Evolutionary conservation across 2,888 invertebrate species (phyloP).

Genomic region (Uloborus plumipes): DNA sequence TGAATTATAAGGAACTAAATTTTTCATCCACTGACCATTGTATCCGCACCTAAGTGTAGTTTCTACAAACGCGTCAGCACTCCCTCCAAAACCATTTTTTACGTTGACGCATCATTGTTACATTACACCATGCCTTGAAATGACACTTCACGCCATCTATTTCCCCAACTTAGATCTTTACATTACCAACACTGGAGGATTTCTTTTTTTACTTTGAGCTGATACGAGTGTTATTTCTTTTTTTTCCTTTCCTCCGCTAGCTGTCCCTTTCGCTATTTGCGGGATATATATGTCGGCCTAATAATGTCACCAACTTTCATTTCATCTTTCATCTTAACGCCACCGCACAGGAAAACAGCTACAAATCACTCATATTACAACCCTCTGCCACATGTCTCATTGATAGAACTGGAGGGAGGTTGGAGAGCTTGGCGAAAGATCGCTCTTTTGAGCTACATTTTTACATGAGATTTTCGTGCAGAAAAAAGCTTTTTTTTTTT

Average conservation of each 20-base stretch:
- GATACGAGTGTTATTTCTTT: background rate
- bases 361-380: conserved; percentile 63
- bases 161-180: conserved; percentile 18
- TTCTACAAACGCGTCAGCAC: background rate
- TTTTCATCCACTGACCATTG: background rate
- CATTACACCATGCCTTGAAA: conserved; percentile 15
- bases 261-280: conserved; percentile 38
- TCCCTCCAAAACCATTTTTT: conserved; percentile 26
- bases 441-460: background rate
- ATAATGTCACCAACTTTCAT: conserved; percentile 64
- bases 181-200: conserved; percentile 23
- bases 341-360: conserved; percentile 64
- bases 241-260: conserved; percentile 6
- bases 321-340: conserved; percentile 64
- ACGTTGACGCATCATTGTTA: conserved; percentile 31
- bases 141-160: conserved; percentile 21
- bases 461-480: no score
- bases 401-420: background rate
- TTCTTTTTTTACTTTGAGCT: no score
- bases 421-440: conserved; percentile 35
- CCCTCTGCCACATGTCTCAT: conserved; percentile 60
- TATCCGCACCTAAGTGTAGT: no score
- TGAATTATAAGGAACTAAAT: background rate
- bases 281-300: conserved; percentile 58
- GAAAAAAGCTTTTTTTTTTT: no score